Evolutionary conservation across 2,113 vertebrate species (phyloP), one percentile per base, ranked within the genome.

Genomic region (Hippocampus comes): DNA sequence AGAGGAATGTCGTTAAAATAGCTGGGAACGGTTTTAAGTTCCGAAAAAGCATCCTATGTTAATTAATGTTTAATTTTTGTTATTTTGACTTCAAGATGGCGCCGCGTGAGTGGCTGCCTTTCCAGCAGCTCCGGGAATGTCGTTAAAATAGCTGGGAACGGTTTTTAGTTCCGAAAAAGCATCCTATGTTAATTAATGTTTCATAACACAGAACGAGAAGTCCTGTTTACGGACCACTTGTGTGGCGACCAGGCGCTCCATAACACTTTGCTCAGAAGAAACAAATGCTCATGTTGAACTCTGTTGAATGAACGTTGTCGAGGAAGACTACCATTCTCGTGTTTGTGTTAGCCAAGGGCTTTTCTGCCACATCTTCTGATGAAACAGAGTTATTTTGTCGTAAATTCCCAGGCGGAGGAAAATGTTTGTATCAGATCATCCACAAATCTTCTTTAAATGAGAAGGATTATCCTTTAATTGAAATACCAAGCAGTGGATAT

Each of bases 401-500:
- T 38, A 71, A 72, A 1, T 30, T n/a, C 0, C 23, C 57, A 34
- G 60, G 73, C 78, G 76, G 73, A 75, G 74, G 73, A 83, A 76
- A 43, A 18, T 27, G 42, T 84, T 84, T 9, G 68, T 51, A 10
- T 76, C 51, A 81, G 82, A 88, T 88, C 60, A 87, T 30, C 3
- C 4, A n/a, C 0, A 80, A 82, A 84, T 81, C 85, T 85, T 63
- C n/a, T 81, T 68, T 64, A 76, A 87, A 88, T 82, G 63, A 83
- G 71, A 74, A 5, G 38, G 73, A 70, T 68, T 81, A 10, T 12
- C 73, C 34, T 46, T 1, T 72, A 78, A 38, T 60, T 48, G 1
- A 64, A 70, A 70, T 67, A 73, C 83, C 68, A 74, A 72, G 72
- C 17, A 3, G 74, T 49, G 38, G 53, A 68, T 34, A 75, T 70